Base-by-base conservation (phyloP, 2,113 vertebrate species). In the Montifringilla adamsi region DNA sequence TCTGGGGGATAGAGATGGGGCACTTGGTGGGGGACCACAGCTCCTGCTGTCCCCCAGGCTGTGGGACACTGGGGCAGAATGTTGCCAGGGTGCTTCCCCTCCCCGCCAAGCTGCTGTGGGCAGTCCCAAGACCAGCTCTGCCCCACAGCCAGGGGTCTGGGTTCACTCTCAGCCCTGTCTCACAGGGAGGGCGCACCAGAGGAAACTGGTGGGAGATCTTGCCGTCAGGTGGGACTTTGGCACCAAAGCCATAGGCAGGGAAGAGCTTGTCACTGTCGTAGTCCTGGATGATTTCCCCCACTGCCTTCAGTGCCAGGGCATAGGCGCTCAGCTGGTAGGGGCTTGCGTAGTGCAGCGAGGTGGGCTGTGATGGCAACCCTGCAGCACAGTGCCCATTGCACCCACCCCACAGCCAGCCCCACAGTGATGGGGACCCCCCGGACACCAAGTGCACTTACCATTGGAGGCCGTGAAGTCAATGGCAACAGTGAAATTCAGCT, bases 191-290 rank as follows among this genome's bases (percentile, higher is more conserved):
- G 31, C 98, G 75, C 97, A 99, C 99, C 99, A 99, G 97, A 53
- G 99, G 98, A 84, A 99, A 99, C 74, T 98, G 99, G 84, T 99
- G 99, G 86, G 99, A 99, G 96, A 99, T 99, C 96, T 99, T 99
- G 96, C 99, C 99, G 2, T 99, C 99, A 4, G 99, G 99, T 66
- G 99, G 99, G 94, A 99, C 95, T 97, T 99, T 99, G 97, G 99
- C 99, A 7, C 99, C 99, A 12, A 99, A 99, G 85, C 99, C 99
- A 1, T 99, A 99, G 74, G 99, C 99, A 18, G 99, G 99, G 96
- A 99, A 99, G 95, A 99, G 99, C 95, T 99, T 99, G 98, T 99
- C 99, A 2, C 99, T 99, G 98, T 99, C 99, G 7, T 99, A 99
- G 98, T 99, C 99, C 98, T 99, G 99, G 97, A 99, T 99, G 98